These are phyloP conservation scores for Teleogryllus occipitalis DNA, from an alignment of 1,140 invertebrate genomes.

Conservation along the genomic window DNA sequence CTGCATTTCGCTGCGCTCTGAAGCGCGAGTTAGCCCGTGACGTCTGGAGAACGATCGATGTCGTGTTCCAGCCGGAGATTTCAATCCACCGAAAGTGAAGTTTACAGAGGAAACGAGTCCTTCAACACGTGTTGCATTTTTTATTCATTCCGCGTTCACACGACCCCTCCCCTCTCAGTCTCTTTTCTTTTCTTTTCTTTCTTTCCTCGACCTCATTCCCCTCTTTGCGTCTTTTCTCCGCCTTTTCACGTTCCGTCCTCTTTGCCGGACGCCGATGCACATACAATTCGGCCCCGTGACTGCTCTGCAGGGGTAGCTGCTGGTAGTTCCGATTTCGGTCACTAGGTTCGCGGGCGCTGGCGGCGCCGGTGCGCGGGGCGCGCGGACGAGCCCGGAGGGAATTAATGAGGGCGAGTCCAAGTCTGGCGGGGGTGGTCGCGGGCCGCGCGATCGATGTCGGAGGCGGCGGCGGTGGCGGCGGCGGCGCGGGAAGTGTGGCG, in stretches of 20 bases:
- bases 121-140: too few relatives aligned
- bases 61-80: too few relatives aligned
- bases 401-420: slow-evolving; percentile 20
- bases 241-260: neutral
- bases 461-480: neutral
- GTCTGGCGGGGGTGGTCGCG: neutral
- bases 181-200: neutral
- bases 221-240: neutral
- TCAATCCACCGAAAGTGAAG: too few relatives aligned
- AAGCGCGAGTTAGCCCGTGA: too few relatives aligned
- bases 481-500: neutral
- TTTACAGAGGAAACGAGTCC: too few relatives aligned
- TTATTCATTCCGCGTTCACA: too few relatives aligned
- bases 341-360: neutral
- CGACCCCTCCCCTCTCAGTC: too few relatives aligned
- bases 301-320: neutral
- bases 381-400: slow-evolving; percentile 9
- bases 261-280: too few relatives aligned
- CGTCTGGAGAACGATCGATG: too few relatives aligned
- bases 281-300: too few relatives aligned
- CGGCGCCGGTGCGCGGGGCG: neutral
- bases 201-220: neutral
- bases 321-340: neutral
- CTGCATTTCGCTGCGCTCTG: too few relatives aligned
- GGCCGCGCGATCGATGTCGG: neutral